Percentiles rank a stretch among this genome's conserved stretches.
Evolutionary conservation across 2,888 invertebrate genomes (phyloP).

Genomic region (Dryobotodes eremita): DNA sequence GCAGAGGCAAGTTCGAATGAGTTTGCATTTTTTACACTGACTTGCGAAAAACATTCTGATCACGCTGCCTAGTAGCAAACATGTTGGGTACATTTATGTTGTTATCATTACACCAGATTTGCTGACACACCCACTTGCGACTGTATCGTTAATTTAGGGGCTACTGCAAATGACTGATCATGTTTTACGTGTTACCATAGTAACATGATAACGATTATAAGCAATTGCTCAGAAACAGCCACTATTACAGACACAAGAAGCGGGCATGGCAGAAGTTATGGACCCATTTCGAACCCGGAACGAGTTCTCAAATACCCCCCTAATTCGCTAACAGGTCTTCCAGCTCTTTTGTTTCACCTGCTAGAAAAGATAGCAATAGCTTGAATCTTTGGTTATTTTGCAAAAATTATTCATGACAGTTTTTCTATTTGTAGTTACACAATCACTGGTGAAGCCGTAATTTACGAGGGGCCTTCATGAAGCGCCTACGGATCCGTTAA

Average conservation of each 20-base stretch:
- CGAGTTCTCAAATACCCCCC: background rate
- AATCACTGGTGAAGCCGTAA: constrained; percentile 2
- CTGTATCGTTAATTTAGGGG: background rate
- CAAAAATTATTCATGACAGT: background rate
- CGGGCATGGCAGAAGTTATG: background rate
- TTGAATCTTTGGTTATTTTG: background rate
- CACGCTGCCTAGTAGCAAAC: background rate
- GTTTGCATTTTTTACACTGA: constrained; percentile 14
- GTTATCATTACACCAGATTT: constrained; percentile 23
- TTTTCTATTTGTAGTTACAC: constrained; percentile 9
- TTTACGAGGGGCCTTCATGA: constrained; percentile 14
- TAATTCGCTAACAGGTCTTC: background rate
- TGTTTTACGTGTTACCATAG: background rate
- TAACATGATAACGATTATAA: background rate
- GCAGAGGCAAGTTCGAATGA: constrained; percentile 21
- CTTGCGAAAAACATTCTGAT: constrained; percentile 18
- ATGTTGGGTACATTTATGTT: background rate
- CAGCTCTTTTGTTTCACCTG: background rate
- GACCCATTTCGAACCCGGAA: background rate
- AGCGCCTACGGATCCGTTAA: background rate
- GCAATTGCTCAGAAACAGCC: background rate
- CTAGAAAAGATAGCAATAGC: background rate
- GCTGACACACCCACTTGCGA: constrained; percentile 32
- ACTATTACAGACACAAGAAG: too few species aligned
- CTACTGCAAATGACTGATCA: constrained; percentile 11